Conservation (phyloP, 2,797 vertebrate genomes). For the Synaphobranchus kaupii region DNA sequence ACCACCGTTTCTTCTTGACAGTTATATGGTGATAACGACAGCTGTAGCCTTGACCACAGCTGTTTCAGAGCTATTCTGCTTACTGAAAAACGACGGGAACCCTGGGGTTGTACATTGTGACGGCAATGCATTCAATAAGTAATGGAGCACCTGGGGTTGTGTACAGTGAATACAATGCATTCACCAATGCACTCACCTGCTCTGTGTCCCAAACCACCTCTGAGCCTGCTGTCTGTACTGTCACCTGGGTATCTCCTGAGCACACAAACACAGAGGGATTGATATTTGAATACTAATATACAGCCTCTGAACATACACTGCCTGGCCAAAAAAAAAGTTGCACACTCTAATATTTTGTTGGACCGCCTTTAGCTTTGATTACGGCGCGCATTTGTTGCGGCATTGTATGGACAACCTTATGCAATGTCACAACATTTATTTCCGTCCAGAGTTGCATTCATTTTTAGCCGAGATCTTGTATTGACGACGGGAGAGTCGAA, state of each 20-base stretch:
- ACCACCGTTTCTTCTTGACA: not conserved
- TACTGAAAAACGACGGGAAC: not conserved
- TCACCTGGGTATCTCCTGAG: not conserved
- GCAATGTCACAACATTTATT: too few species aligned
- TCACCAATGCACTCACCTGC: not conserved
- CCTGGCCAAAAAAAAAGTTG: too few species aligned
- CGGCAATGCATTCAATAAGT: not conserved
- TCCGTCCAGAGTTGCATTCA: too few species aligned
- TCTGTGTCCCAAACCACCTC: not conserved
- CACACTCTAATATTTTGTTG: too few species aligned
- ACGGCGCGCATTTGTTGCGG: too few species aligned
- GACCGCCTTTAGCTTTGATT: too few species aligned
- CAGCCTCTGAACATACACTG: not conserved
- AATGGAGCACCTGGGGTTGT: not conserved
- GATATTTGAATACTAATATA: not conserved
- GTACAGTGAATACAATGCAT: not conserved
- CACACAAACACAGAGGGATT: not conserved
- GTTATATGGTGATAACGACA: not conserved
- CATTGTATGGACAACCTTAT: too few species aligned
- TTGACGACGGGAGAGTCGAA: too few species aligned
- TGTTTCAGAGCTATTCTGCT: not conserved
- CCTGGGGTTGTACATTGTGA: not conserved
- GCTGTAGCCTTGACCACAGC: not conserved
- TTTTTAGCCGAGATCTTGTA: too few species aligned
- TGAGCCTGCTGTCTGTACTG: not conserved